phyloP scores from a whole-genome alignment of 1,140 invertebrate species.

The Caenorhabditis brenneri region DNA sequence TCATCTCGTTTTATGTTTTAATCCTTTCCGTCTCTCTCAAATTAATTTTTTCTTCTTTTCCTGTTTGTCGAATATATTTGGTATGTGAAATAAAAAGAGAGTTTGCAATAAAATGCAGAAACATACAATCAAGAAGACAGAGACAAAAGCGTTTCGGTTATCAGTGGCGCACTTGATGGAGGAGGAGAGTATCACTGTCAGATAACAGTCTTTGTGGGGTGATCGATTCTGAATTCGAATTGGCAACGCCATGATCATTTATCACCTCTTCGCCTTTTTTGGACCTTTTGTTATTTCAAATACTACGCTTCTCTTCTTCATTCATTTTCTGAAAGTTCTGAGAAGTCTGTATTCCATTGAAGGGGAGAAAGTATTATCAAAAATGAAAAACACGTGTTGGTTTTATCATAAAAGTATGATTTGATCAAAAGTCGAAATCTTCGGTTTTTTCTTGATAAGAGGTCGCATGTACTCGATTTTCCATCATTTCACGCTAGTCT shows the following conservation, averaged over 20 bases:
- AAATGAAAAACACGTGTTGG: conserved; percentile 5
- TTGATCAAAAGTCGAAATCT: conserved; percentile 12
- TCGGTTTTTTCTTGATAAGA: not conserved
- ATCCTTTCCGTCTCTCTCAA: not conserved
- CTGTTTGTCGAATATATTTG: conserved; percentile 28
- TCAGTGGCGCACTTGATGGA: conserved; percentile 1
- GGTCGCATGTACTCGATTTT: not conserved
- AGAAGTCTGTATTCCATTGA: too few relatives aligned
- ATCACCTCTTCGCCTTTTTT: not conserved
- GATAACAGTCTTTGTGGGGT: conserved; percentile 28
- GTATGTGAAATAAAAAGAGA: not conserved
- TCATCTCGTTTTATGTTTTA: not conserved
- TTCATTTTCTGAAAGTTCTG: not conserved
- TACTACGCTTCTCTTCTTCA: too few relatives aligned
- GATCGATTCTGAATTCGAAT: conserved; percentile 30
- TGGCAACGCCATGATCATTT: conserved; percentile 3
- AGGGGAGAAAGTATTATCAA: too few relatives aligned
- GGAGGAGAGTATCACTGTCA: not conserved
- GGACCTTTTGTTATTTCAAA: not conserved
- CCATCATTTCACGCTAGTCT: not conserved
- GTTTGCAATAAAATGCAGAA: conserved; percentile 32
- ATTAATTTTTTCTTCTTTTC: not conserved
- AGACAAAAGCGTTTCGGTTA: conserved; percentile 16
- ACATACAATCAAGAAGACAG: conserved; percentile 28
- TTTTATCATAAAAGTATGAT: not conserved